Conservation (phyloP, 2,888 invertebrate genomes). For the Lithophane leautieri region DNA sequence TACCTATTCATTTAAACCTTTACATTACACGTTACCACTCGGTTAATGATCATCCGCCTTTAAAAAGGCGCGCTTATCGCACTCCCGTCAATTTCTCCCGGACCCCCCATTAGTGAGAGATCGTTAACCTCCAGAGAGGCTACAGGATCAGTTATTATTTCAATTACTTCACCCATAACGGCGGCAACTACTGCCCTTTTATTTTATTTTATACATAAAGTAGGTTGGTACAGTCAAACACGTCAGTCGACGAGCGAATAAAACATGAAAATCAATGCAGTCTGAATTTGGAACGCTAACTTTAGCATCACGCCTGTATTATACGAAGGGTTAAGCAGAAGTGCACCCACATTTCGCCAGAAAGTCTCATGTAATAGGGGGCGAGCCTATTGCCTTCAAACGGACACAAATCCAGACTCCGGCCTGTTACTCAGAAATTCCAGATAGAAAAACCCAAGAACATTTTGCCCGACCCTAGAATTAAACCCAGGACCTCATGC, state of each 20-base stretch:
- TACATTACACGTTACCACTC: slow-evolving; percentile 38
- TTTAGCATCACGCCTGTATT: background rate
- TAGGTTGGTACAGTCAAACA: slow-evolving; percentile 24
- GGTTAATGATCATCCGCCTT: slow-evolving; percentile 51
- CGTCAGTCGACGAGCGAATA: slow-evolving; percentile 4
- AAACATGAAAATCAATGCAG: slow-evolving; percentile 30
- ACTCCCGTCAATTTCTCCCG: slow-evolving; percentile 50
- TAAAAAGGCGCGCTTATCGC: slow-evolving; percentile 63
- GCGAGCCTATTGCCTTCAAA: too few relatives aligned
- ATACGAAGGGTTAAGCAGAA: too few relatives aligned
- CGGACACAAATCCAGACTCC: too few relatives aligned
- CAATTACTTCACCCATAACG: slow-evolving; percentile 67
- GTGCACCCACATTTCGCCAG: too few relatives aligned
- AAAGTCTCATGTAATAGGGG: too few relatives aligned
- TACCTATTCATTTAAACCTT: slow-evolving; percentile 52
- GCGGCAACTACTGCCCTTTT: slow-evolving; percentile 49
- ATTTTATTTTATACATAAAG: slow-evolving; percentile 61
- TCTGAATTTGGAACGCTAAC: slow-evolving; percentile 22
- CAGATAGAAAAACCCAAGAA: too few relatives aligned
- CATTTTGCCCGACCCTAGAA: too few relatives aligned
- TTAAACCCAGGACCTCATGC: too few relatives aligned
- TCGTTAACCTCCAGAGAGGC: slow-evolving; percentile 64
- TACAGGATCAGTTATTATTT: slow-evolving; percentile 70
- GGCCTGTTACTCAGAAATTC: too few relatives aligned
- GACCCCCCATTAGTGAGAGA: slow-evolving; percentile 65